Evolutionary conservation across 1,140 invertebrate genomes (phyloP).

Genomic region (Eupristina koningsbergeri): DNA sequence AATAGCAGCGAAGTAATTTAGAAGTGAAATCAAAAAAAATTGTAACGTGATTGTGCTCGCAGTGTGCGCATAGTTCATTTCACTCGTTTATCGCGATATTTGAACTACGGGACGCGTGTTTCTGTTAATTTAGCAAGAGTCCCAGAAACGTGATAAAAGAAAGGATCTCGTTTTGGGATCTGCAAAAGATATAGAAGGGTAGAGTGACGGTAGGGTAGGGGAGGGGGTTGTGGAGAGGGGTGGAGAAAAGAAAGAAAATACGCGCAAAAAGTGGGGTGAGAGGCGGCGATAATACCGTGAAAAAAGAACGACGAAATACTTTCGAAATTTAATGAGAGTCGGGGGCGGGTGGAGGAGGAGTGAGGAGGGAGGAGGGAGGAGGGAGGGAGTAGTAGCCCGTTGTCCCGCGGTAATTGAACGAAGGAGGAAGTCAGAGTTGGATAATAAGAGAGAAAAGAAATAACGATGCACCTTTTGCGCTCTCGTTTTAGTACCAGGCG

Average conservation of each 20-base stretch:
- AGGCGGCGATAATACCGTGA: too few relatives aligned
- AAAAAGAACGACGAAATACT: constrained; percentile 4
- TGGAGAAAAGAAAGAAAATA: too few relatives aligned
- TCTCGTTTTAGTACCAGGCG: constrained; percentile 67
- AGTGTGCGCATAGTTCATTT: background rate
- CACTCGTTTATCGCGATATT: background rate
- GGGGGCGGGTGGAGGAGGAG: too few relatives aligned
- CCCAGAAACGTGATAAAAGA: background rate
- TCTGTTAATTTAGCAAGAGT: background rate
- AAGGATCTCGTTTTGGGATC: background rate
- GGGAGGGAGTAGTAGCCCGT: background rate
- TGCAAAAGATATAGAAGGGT: background rate
- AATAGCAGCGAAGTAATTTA: background rate
- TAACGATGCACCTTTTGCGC: constrained; percentile 2
- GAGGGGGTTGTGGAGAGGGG: too few relatives aligned
- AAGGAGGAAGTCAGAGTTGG: background rate
- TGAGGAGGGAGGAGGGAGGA: too few relatives aligned
- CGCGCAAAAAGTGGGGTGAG: background rate
- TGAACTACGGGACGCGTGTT: background rate
- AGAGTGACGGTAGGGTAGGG: too few relatives aligned
- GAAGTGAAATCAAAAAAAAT: background rate
- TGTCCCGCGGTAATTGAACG: constrained; percentile 26
- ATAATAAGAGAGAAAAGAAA: constrained; percentile 20
- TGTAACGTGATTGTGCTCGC: background rate
- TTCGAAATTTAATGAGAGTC: constrained; percentile 43